Base-by-base conservation (phyloP, 2,888 invertebrate species). In the Drosophila antonietae region DNA sequence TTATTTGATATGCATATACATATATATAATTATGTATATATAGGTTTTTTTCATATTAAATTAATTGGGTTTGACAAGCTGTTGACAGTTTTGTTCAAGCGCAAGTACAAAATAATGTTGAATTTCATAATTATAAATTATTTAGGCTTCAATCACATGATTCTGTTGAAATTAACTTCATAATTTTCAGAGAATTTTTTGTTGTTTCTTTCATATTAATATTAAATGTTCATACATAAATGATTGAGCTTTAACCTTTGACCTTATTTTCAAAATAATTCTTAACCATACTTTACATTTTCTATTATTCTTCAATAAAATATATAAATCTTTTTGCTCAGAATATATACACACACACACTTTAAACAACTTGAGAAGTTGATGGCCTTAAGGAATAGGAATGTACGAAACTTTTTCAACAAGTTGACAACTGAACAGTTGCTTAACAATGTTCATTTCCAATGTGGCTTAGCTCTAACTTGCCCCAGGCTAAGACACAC, bases 361-460 rank as follows among this genome's bases (percentile, higher is more conserved):
- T 69, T 43, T 41, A 18, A 28, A 60, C 28, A 68, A 68, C 23
- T 69, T 46, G n/a, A 23, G 14, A 61, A 44, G 52, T 71, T 61
- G 51, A 14, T 49, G 51, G 49, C 55, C 58, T 57, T 43, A 28
- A 47, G 53, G 23, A 43, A 55, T 62, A 37, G 63, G 35, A 49
- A 67, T 69, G 47, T 14, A 20, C 8, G 20, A 49, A 69, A 43
- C 41, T 41, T 61, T 60, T 35, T 51, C 55, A 68, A 80, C 69
- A 83, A 86, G 78, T 87, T 88, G 89, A 72, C 83, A 77, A 75
- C 69, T 64, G 67, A 59, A 70, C 55, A 62, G 65, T 63, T 57
- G 57, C 70, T 78, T 68, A 66, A 67, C 68, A 77, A 49, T 68
- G 78, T 74, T 73, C 57, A 81, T 65, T 65, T 72, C 62, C 62